A percentile compares a stretch with the other conserved stretches of the same genome.
Evolutionary conservation across 2,888 invertebrate genomes (phyloP).

Genomic region (Orthonychiurus folsomi): DNA sequence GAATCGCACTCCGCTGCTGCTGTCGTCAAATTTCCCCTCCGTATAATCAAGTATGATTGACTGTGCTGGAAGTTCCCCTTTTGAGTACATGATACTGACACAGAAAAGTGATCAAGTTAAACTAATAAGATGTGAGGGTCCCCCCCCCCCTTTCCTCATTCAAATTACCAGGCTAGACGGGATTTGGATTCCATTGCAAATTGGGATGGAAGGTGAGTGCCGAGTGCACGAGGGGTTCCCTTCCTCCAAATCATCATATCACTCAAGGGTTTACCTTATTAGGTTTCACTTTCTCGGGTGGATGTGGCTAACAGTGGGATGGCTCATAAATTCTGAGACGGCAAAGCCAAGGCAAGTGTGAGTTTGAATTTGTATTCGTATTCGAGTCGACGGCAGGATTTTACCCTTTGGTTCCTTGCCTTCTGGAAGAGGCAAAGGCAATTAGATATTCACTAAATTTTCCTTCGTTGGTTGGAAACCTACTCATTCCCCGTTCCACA

Average conservation of each 20-base stretch:
- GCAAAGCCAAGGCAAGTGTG: no score
- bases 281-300: neutral
- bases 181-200: no score
- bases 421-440: neutral
- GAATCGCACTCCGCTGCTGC: no score
- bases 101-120: neutral
- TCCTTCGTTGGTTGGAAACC: neutral
- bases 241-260: neutral
- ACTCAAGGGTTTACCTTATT: neutral
- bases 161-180: no score
- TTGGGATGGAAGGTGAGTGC: no score
- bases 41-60: no score
- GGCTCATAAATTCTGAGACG: neutral
- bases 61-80: no score
- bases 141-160: neutral
- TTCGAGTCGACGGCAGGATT: no score
- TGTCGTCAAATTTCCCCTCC: neutral
- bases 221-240: no score
- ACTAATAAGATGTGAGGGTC: neutral
- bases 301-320: neutral
- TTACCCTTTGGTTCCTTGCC: neutral
- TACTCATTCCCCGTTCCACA: neutral
- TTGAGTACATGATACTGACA: no score
- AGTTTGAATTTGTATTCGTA: neutral
- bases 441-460: slow-evolving; percentile 1